A percentile compares a stretch with the other conserved stretches of the same genome.
phyloP scores from a whole-genome alignment of 2,113 vertebrate genomes.

The Arothron firmamentum region DNA sequence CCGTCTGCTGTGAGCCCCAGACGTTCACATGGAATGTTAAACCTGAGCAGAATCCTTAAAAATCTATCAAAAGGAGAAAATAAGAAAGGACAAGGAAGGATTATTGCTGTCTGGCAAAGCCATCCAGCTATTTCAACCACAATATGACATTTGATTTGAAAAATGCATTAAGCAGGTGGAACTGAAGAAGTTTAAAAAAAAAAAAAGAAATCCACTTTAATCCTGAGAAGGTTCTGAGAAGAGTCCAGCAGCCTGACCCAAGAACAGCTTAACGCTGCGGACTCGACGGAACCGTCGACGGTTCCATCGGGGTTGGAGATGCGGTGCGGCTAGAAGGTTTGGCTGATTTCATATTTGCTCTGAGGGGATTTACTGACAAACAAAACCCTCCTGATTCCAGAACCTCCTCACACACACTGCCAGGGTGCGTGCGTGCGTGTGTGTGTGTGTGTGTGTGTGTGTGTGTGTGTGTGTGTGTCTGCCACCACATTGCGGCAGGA shows the following conservation, averaged over 20 bases:
- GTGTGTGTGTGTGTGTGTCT: too few species aligned
- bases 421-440: conserved; percentile 48
- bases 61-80: background rate
- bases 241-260: too few species aligned
- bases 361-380: conserved; percentile 61
- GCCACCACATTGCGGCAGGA: too few species aligned
- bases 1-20: background rate
- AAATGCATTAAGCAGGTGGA: conserved; percentile 3
- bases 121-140: background rate
- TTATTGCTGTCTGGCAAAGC: background rate
- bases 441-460: conserved; percentile 7
- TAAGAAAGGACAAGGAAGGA: background rate
- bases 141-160: conserved; percentile 4
- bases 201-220: background rate
- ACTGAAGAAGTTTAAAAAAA: background rate
- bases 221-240: too few species aligned
- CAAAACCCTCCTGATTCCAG: conserved; percentile 60
- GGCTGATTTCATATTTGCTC: conserved; percentile 41
- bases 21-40: background rate
- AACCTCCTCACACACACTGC: conserved; percentile 60
- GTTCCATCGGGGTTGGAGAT: background rate
- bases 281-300: conserved; percentile 12
- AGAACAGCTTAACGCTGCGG: conserved; percentile 2
- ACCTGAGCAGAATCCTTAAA: background rate
- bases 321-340: conserved; percentile 43